Percentiles rank a stretch among this genome's conserved stretches.
Evolutionary conservation across 2,113 vertebrate genomes (phyloP).

Genomic region (Bostrychus sinensis): DNA sequence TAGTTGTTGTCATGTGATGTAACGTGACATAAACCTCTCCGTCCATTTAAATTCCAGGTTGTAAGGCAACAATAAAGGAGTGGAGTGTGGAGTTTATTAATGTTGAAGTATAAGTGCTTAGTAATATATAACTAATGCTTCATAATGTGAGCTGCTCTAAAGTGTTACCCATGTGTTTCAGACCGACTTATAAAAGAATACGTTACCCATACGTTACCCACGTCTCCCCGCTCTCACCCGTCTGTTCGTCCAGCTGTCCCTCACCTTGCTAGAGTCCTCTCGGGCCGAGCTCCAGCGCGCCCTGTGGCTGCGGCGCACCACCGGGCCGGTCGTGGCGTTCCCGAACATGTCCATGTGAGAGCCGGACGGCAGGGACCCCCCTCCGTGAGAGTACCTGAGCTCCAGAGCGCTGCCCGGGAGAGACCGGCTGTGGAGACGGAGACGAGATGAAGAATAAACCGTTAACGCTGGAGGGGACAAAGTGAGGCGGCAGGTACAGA

Average conservation of each 20-base stretch:
- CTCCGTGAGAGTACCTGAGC: constrained; percentile 86
- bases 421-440: constrained; percentile 76
- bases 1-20: too few relatives aligned
- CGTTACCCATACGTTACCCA: too few relatives aligned
- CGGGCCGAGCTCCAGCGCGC: constrained; percentile 85
- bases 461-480: neutral
- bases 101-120: too few relatives aligned
- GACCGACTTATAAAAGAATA: too few relatives aligned
- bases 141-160: too few relatives aligned
- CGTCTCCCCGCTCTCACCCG: too few relatives aligned
- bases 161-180: too few relatives aligned
- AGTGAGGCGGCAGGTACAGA: neutral
- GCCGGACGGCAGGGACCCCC: constrained; percentile 81
- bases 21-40: too few relatives aligned
- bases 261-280: constrained; percentile 88
- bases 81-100: too few relatives aligned
- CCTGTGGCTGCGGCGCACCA: constrained; percentile 80
- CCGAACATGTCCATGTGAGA: constrained; percentile 87
- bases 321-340: constrained; percentile 76
- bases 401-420: constrained; percentile 91
- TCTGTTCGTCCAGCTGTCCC: neutral
- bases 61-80: too few relatives aligned
- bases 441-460: neutral
- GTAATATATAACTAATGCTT: too few relatives aligned
- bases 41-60: too few relatives aligned